Conservation (phyloP, 2,113 vertebrate species). For the Bos javanicus region DNA sequence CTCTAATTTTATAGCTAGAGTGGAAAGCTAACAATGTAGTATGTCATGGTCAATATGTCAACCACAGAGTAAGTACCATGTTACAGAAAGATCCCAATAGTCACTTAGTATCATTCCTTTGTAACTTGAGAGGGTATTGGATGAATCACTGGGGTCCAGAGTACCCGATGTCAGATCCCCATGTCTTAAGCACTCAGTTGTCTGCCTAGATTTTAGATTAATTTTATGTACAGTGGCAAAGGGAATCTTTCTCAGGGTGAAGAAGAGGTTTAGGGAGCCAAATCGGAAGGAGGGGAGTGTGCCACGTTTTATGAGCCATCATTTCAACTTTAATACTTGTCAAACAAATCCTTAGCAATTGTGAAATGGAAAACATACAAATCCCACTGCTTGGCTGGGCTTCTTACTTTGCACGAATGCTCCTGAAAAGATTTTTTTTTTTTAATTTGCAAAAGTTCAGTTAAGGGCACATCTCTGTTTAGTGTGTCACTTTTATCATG, state of each 20-base stretch:
- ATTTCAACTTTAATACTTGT: neutral
- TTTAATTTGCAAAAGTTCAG: neutral
- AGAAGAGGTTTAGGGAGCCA: neutral
- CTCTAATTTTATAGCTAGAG: slow-evolving; percentile 39
- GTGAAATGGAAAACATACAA: neutral
- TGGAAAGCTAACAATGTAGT: slow-evolving; percentile 23
- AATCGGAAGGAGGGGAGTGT: neutral
- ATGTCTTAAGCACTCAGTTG: neutral
- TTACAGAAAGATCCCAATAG: neutral
- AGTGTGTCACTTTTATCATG: neutral
- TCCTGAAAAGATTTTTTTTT: neutral
- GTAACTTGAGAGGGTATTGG: neutral
- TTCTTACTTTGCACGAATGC: neutral
- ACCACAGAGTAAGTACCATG: neutral
- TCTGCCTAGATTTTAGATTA: neutral
- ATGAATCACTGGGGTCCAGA: neutral
- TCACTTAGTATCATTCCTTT: neutral
- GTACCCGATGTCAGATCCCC: neutral
- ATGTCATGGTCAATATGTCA: slow-evolving; percentile 28
- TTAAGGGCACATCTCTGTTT: neutral
- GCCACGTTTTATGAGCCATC: neutral
- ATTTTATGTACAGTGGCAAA: neutral
- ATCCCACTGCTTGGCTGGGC: neutral
- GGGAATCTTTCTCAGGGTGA: neutral
- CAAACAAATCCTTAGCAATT: neutral